Conservation (phyloP, 2,888 invertebrate species). For the Phyllotreta cruciferae region DNA sequence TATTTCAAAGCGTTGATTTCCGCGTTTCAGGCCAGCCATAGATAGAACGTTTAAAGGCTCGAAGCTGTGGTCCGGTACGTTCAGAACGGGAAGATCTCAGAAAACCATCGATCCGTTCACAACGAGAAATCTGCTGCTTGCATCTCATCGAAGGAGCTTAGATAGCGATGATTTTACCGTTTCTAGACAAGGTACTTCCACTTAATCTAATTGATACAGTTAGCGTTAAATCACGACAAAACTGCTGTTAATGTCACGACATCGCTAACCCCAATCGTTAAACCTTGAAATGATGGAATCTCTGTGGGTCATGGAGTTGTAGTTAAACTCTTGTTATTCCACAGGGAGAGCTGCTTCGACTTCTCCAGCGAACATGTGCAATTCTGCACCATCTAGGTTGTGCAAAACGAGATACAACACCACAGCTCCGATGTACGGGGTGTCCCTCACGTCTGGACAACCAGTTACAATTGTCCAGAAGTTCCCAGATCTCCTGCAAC, state of each 20-base stretch:
- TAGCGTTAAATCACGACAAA: constrained; percentile 7
- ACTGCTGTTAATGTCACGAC: neutral
- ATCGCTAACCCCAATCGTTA: neutral
- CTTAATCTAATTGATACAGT: neutral
- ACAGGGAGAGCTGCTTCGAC: constrained; percentile 55
- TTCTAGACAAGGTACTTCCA: constrained; percentile 60
- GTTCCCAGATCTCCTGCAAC: constrained; percentile 90
- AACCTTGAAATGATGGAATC: neutral
- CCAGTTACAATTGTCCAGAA: constrained; percentile 94
- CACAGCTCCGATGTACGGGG: constrained; percentile 94
- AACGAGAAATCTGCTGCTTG: constrained; percentile 75
- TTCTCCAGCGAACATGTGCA: constrained; percentile 58
- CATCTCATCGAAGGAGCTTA: constrained; percentile 65
- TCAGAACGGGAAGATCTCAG: constrained; percentile 72
- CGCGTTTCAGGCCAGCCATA: constrained; percentile 72
- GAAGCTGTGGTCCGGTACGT: constrained; percentile 71
- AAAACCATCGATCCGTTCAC: constrained; percentile 74
- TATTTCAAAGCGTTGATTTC: neutral
- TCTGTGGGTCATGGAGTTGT: too few relatives aligned
- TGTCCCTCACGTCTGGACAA: constrained; percentile 89
- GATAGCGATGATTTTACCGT: constrained; percentile 52
- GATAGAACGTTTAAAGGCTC: constrained; percentile 72
- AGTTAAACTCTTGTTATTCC: too few relatives aligned
- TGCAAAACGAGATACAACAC: constrained; percentile 92
- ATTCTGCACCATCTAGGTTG: constrained; percentile 75